Conservation (phyloP, 2,113 vertebrate genomes). For the Melospiza melodia region DNA sequence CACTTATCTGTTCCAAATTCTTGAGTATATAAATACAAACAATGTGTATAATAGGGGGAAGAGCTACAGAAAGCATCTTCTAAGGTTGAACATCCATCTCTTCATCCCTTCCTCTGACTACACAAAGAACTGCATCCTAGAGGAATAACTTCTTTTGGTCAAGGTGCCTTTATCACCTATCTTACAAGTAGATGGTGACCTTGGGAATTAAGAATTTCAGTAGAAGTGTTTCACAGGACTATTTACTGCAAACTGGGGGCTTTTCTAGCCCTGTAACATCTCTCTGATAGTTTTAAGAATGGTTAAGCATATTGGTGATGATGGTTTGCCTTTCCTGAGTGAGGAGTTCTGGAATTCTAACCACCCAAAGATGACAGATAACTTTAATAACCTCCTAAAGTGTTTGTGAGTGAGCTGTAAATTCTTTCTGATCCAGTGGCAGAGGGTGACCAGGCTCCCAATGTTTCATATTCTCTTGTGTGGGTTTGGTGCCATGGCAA, state of each 20-base stretch:
- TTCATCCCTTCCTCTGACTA: background rate
- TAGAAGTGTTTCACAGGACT: background rate
- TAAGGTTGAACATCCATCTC: background rate
- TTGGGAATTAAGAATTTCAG: background rate
- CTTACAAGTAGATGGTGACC: background rate
- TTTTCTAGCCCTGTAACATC: background rate
- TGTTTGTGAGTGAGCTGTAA: background rate
- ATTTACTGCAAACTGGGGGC: background rate
- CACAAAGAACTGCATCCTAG: background rate
- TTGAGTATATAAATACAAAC: background rate
- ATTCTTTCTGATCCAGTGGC: background rate
- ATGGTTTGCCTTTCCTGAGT: background rate
- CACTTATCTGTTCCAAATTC: background rate
- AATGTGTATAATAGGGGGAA: background rate
- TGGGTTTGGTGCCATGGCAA: background rate
- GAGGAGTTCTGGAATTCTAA: background rate
- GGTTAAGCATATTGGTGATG: background rate
- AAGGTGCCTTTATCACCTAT: background rate
- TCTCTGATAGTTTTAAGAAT: background rate
- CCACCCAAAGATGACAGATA: background rate
- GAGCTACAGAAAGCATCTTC: background rate
- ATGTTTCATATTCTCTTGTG: background rate
- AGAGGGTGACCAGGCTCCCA: background rate
- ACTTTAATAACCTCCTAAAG: background rate
- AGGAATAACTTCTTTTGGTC: background rate